These are phyloP conservation scores for Hippocampus barbouri DNA, from an alignment of 2,113 vertebrate species.

Conservation along the genomic window DNA sequence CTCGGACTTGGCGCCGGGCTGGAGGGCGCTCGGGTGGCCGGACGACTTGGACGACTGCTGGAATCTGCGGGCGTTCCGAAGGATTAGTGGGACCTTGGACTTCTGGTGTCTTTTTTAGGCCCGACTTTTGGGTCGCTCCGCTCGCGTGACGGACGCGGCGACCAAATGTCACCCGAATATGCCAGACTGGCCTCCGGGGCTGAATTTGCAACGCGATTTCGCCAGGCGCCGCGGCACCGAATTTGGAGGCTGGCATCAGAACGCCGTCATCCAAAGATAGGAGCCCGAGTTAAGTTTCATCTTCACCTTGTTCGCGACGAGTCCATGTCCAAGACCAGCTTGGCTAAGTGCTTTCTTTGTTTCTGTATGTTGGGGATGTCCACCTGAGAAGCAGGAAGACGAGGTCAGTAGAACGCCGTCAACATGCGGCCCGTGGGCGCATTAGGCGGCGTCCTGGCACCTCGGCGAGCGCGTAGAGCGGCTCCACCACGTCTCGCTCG, in stretches of 20 bases:
- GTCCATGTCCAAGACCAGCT: conserved; percentile 98
- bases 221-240: no score
- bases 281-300: background rate
- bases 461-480: conserved; percentile 88
- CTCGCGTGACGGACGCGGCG: no score
- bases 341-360: conserved; percentile 97
- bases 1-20: conserved; percentile 89
- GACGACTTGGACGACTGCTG: conserved; percentile 96
- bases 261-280: background rate
- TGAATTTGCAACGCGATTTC: background rate
- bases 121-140: background rate
- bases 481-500: conserved; percentile 93
- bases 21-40: conserved; percentile 85
- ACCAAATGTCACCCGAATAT: background rate
- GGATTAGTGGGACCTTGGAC: background rate
- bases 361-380: conserved; percentile 99
- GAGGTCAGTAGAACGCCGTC: background rate
- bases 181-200: no score
- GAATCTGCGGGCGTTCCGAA: conserved; percentile 72
- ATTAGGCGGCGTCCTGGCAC: conserved; percentile 58
- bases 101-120: background rate
- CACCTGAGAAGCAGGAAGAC: conserved; percentile 73
- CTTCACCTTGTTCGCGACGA: conserved; percentile 87
- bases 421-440: background rate
- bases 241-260: background rate